These are phyloP conservation scores for Acropora tenuis DNA, from an alignment of 64 coral and sea anemone species.

Conservation along the genomic window DNA sequence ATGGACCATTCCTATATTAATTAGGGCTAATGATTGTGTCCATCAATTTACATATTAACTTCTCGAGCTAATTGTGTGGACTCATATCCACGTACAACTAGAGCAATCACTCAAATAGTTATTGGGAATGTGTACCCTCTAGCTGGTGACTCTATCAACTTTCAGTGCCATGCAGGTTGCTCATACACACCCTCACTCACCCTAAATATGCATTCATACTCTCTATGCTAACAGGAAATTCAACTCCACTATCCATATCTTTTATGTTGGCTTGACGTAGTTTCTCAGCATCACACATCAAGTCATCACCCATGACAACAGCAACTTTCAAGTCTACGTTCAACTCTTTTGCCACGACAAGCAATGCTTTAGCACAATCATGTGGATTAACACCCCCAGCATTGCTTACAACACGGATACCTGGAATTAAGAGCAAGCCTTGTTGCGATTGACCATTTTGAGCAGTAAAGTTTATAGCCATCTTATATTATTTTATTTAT, in stretches of 20 bases:
- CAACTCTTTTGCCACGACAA: conserved; percentile 71
- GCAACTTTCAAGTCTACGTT: conserved; percentile 85
- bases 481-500: too few species aligned
- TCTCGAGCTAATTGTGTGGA: too few species aligned
- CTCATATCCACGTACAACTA: too few species aligned
- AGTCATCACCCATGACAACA: conserved; percentile 92
- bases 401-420: conserved; percentile 93
- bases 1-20: too few species aligned
- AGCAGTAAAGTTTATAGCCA: too few species aligned
- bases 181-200: conserved; percentile 26
- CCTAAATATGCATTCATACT: conserved; percentile 99
- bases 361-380: conserved; percentile 88
- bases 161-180: neutral
- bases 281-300: conserved; percentile 72
- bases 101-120: too few species aligned
- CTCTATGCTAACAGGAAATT: conserved; percentile 70
- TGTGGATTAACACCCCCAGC: conserved; percentile 96
- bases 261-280: conserved; percentile 61
- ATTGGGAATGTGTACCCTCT: too few species aligned
- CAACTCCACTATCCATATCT: conserved; percentile 74
- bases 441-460: neutral
- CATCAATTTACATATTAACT: too few species aligned
- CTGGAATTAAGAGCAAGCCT: neutral
- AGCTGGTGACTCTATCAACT: neutral
- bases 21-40: too few species aligned